Evolutionary conservation across 2,797 vertebrate species (phyloP), one percentile per base, ranked within the genome.

Genomic region (Mallotus villosus): DNA sequence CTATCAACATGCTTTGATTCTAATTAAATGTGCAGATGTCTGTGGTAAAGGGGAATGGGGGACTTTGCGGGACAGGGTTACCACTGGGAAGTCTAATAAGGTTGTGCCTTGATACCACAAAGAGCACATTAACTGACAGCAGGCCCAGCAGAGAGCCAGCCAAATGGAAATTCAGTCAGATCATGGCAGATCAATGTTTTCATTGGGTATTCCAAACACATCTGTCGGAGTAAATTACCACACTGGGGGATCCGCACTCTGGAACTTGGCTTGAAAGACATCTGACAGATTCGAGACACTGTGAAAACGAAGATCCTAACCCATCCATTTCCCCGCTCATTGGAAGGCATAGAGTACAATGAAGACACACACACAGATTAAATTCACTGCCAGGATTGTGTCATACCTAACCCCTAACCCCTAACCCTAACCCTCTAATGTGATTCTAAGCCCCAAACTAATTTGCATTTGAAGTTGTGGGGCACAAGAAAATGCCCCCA

Each of bases 101-200:
- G 71, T 73, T 75, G 77, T 72, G 73, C 69, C 65, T 84, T 77
- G 75, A 60, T 68, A 0, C 72, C 75, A 76, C 71, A 75, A 78
- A 77, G 70, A 78, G 77, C 72, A 81, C 53, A 81, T 78, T 86
- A 80, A 82, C 70, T 67, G 76, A 84, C 81, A 67, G 69, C 66
- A 60, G 58, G 77, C 73, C 75, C 79, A 75, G 60, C 68, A 78
- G 79, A 73, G 75, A 51, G 71, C 67, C 74, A 77, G 78, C 72
- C 75, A 63, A 60, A 80, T 78, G 78, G 80, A 87, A 84, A 84
- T 5, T 16, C 74, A 80, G 80, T 87, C 78, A 79, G 73, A 89
- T 74, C 80, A 71, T 66, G 62, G 72, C 60, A 63, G 81, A 81
- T 87, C 85, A 78, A 75, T 69, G 69, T 67, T 63, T 37, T 73